phyloP scores from a whole-genome alignment of 1,140 invertebrate genomes.

The Eumaeus atala region DNA sequence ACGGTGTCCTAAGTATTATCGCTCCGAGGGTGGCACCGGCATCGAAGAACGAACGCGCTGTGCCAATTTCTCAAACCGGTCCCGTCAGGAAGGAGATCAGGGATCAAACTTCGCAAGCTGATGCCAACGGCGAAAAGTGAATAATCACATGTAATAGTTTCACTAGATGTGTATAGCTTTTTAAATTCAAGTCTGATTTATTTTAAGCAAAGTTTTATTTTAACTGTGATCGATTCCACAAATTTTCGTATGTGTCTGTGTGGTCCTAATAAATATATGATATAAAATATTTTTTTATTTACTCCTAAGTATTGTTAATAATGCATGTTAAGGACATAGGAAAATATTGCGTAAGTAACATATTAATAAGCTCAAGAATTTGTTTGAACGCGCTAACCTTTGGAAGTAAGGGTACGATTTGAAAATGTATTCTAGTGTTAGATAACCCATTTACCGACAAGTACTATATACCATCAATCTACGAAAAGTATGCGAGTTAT shows the following conservation, averaged over 20 bases:
- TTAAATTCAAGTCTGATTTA: background rate
- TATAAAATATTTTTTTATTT: too few relatives aligned
- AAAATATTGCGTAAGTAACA: background rate
- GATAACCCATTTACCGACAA: too few relatives aligned
- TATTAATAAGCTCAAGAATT: background rate
- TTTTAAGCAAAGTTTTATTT: constrained; percentile 3
- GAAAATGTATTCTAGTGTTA: too few relatives aligned
- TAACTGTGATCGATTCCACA: background rate
- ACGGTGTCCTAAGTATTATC: constrained; percentile 81
- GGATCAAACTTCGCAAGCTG: constrained; percentile 37
- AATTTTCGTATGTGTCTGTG: background rate
- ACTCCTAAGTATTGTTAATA: background rate
- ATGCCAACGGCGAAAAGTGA: constrained; percentile 28
- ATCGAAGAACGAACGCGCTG: constrained; percentile 74
- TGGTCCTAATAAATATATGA: background rate
- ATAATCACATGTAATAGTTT: background rate
- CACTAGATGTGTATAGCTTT: background rate
- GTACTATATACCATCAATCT: too few relatives aligned
- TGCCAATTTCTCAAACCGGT: constrained; percentile 79
- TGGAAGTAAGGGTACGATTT: too few relatives aligned
- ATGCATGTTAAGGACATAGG: background rate
- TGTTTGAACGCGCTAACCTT: too few relatives aligned
- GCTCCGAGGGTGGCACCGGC: constrained; percentile 75
- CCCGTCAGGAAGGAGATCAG: constrained; percentile 63
- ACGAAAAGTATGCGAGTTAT: too few relatives aligned